Conservation (phyloP, 2,888 invertebrate species). For the Clistopyga incitator region DNA sequence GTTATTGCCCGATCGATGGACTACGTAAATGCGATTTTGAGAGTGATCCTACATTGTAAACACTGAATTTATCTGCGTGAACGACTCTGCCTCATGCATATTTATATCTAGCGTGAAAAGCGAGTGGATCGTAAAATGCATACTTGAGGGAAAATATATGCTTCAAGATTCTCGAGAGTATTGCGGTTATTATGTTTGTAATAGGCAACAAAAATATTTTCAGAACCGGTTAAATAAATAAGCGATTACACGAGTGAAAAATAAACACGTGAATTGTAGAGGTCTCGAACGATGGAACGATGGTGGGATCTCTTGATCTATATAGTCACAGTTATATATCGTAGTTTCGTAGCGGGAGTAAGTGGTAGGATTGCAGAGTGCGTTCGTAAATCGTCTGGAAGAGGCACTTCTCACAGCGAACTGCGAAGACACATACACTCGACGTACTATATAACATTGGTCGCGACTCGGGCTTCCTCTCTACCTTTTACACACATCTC, state of each 20-base stretch:
- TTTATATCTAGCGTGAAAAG: no score
- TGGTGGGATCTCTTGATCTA: not conserved
- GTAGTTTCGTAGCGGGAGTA: not conserved
- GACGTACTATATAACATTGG: conserved; percentile 11
- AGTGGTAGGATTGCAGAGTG: conserved; percentile 26
- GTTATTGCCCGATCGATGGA: no score
- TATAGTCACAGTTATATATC: not conserved
- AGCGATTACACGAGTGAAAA: not conserved
- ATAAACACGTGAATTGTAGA: not conserved
- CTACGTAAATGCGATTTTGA: no score
- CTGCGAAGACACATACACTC: conserved; percentile 19
- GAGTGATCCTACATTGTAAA: no score
- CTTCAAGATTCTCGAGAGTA: not conserved
- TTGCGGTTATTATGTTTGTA: no score
- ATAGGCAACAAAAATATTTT: not conserved
- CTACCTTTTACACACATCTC: not conserved
- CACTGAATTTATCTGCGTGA: no score
- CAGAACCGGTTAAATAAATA: not conserved
- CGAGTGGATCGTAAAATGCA: not conserved
- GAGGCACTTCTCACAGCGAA: conserved; percentile 26
- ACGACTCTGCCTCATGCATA: no score
- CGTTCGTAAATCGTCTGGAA: conserved; percentile 32
- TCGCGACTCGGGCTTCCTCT: conserved; percentile 10
- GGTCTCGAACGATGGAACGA: not conserved
- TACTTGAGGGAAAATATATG: not conserved